Conservation (phyloP, 2,888 invertebrate species). For the Crossocerus cetratus region DNA sequence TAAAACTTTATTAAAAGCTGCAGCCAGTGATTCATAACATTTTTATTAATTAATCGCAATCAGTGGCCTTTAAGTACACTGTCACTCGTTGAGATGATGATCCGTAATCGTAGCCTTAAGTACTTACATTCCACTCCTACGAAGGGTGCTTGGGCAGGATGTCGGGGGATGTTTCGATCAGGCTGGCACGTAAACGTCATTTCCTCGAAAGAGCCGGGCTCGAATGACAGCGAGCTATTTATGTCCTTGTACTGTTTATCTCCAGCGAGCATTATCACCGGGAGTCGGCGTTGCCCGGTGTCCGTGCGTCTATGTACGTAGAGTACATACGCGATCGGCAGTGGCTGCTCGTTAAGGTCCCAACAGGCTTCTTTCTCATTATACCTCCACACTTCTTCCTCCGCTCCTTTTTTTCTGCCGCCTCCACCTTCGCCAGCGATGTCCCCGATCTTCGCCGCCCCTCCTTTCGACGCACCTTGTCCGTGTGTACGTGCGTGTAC, state of each 20-base stretch:
- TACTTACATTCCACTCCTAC: too few species aligned
- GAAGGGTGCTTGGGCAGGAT: too few species aligned
- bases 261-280: conserved; percentile 30
- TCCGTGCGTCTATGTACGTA: not conserved
- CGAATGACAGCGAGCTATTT: conserved; percentile 57
- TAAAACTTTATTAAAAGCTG: too few species aligned
- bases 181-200: conserved; percentile 55
- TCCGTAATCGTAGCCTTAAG: too few species aligned
- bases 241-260: conserved; percentile 56
- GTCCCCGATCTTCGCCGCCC: conserved; percentile 1
- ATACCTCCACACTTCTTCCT: conserved; percentile 34
- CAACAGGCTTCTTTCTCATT: conserved; percentile 49
- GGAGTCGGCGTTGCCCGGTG: conserved; percentile 10
- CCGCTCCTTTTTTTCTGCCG: conserved; percentile 17
- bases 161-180: conserved; percentile 27
- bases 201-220: conserved; percentile 53
- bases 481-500: too few species aligned
- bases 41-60: too few species aligned
- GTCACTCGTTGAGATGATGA: too few species aligned
- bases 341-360: conserved; percentile 41
- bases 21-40: too few species aligned
- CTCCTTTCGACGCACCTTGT: not conserved
- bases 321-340: conserved; percentile 34
- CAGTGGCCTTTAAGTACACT: too few species aligned
- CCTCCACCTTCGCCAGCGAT: conserved; percentile 9